These are phyloP conservation scores for Drosophila borealis DNA, from an alignment of 2,888 invertebrate species.

Conservation along the genomic window DNA sequence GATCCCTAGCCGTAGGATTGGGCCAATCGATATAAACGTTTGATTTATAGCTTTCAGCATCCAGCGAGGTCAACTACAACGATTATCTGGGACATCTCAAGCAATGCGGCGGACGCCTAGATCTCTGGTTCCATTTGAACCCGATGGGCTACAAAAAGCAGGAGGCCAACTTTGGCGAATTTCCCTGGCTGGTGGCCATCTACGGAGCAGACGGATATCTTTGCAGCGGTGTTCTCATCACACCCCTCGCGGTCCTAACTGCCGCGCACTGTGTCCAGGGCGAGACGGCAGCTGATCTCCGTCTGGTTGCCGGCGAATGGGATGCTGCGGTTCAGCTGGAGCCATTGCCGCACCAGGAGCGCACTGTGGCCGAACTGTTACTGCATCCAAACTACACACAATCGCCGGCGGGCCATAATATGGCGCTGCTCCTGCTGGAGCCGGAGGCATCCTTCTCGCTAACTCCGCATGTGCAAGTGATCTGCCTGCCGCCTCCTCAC, in stretches of 20 bases:
- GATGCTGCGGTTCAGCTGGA: slow-evolving; percentile 60
- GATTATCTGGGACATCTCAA: not conserved
- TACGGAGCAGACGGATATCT: slow-evolving; percentile 36
- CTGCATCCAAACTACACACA: slow-evolving; percentile 58
- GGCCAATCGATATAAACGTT: not conserved
- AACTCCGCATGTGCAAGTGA: slow-evolving; percentile 48
- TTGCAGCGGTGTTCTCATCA: slow-evolving; percentile 60
- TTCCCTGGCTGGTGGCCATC: slow-evolving; percentile 66
- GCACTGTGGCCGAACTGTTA: slow-evolving; percentile 44
- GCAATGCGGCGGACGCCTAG: slow-evolving; percentile 55
- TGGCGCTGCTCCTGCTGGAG: slow-evolving; percentile 51
- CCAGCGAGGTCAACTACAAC: not conserved
- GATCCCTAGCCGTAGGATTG: not conserved
- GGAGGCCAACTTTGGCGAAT: slow-evolving; percentile 59
- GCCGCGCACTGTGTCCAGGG: slow-evolving; percentile 57
- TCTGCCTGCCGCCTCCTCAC: slow-evolving; percentile 57
- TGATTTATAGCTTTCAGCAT: not conserved
- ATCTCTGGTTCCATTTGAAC: slow-evolving; percentile 59
- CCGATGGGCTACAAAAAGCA: slow-evolving; percentile 54
- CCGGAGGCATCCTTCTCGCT: slow-evolving; percentile 35
- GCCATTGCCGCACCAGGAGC: slow-evolving; percentile 49
- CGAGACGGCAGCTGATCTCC: slow-evolving; percentile 19
- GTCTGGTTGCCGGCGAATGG: slow-evolving; percentile 63
- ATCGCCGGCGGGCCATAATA: slow-evolving; percentile 49
- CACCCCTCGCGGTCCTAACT: slow-evolving; percentile 53